A percentile compares a stretch with the other conserved stretches of the same genome.
Evolutionary conservation across 53 echinoderm and acorn worm genomes (phyloP).

Genomic region (Crossaster papposus): DNA sequence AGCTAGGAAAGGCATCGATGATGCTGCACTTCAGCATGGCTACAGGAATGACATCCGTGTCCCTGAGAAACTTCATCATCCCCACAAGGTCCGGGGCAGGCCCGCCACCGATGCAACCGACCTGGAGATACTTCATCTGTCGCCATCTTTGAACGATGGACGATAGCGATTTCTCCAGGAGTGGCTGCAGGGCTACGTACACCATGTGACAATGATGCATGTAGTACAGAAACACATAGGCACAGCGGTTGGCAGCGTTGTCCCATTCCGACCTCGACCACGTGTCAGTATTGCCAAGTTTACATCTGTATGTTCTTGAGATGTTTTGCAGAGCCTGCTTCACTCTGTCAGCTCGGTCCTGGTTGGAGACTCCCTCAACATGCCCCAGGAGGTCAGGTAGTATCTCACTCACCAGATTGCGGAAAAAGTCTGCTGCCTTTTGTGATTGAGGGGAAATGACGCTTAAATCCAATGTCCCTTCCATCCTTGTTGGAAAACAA

Average conservation of each 20-base stretch:
- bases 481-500: constrained; percentile 6
- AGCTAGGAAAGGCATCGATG: constrained; percentile 56
- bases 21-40: constrained; percentile 41
- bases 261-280: constrained; percentile 53
- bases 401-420: constrained; percentile 31
- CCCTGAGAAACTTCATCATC: constrained; percentile 24
- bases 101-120: constrained; percentile 46
- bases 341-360: constrained; percentile 25
- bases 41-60: constrained; percentile 30
- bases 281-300: constrained; percentile 36
- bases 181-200: constrained; percentile 47
- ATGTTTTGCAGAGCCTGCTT: constrained; percentile 34
- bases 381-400: constrained; percentile 39
- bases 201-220: constrained; percentile 57
- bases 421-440: constrained; percentile 46
- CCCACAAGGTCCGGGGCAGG: constrained; percentile 52
- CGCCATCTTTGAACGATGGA: constrained; percentile 37
- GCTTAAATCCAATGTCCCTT: constrained; percentile 18
- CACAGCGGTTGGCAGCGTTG: constrained; percentile 46
- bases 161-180: background rate
- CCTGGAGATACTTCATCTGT: constrained; percentile 31
- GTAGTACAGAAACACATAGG: constrained; percentile 53
- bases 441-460: constrained; percentile 18
- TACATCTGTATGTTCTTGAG: constrained; percentile 38
- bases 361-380: constrained; percentile 41